A percentile compares a stretch with the other conserved stretches of the same genome.
Conservation (phyloP, 2,113 vertebrate species). For the Petromus typicus region DNA sequence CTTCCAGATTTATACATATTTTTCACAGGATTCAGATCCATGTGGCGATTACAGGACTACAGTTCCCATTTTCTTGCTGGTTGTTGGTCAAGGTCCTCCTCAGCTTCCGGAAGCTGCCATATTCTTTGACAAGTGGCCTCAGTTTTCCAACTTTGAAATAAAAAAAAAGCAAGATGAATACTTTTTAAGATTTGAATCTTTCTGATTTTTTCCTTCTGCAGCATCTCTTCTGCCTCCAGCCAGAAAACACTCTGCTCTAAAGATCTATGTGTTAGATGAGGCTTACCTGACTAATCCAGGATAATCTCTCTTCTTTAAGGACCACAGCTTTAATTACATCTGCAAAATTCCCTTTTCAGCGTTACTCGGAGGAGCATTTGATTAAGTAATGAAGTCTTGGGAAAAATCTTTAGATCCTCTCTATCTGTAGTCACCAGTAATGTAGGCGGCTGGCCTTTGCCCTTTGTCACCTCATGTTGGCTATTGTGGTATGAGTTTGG, state of each 20-base stretch:
- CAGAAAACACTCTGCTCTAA: neutral
- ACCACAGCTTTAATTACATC: neutral
- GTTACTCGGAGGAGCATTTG: neutral
- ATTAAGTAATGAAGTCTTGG: neutral
- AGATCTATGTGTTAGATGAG: neutral
- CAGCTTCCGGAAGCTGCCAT: neutral
- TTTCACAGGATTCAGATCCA: neutral
- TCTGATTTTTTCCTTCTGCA: neutral
- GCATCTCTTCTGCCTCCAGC: neutral
- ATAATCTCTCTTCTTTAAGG: neutral
- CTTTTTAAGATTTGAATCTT: neutral
- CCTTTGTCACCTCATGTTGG: neutral
- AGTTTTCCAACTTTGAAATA: neutral
- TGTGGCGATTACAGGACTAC: neutral
- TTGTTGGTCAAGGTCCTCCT: neutral
- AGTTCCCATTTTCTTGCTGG: neutral
- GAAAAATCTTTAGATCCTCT: neutral
- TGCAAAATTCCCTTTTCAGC: neutral
- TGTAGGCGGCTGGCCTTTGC: neutral
- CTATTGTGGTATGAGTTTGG: neutral
- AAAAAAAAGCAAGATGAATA: too few species aligned
- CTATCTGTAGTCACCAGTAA: neutral
- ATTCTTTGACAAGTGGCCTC: neutral
- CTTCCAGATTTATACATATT: neutral
- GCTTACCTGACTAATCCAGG: neutral